Base-by-base conservation (phyloP, 2,113 vertebrate genomes). In the Chloropsis cyanopogon region DNA sequence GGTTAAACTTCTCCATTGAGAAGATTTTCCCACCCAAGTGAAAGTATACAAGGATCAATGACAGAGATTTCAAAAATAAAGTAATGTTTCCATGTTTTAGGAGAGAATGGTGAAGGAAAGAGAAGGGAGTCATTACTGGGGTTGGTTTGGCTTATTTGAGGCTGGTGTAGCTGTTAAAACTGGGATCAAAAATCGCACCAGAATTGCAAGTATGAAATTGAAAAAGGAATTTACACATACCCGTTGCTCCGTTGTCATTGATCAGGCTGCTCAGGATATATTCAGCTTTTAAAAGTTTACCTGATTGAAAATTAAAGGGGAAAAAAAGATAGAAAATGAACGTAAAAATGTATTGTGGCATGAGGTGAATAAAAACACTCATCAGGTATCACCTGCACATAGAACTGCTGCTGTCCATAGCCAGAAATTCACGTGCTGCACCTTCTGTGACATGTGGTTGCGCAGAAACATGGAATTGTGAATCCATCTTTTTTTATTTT, bases 271-370 rank as follows among this genome's bases (percentile, higher is more conserved):
- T 99, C 72, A 99, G 97, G 65, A 99, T 99, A 86, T 98, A 99
- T 93, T 99, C 99, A 15, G 99, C 99, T 97, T 99, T 99, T 94
- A 98, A 89, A 60, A 99, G 98, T 97, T 99, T 99, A 61, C 99
- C 99, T 99, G 97, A 53, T 92, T 70, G 33, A 90, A 96, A 88
- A 88, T 26, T 3, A 86, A 39, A 65, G 12, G 12, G 21, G 4
- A 18, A 15, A 8, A 79, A 50, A 42, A 9, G 4, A 72, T 2
- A 73, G 47, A 57, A 81, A 86, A 68, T 42, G 0, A 85, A 72
- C n/a, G 42, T 9, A 6, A 59, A 72, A 65, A 65, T 2, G 9
- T 21, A 33, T n/a, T 7, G 3, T n/a, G 47, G 12, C n/a, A n/a
- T 7, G 11, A 91, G 11, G 3, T 17, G n/a, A 82, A 72, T 7